Conservation (phyloP, 2,797 vertebrate genomes). For the Alosa sapidissima region DNA sequence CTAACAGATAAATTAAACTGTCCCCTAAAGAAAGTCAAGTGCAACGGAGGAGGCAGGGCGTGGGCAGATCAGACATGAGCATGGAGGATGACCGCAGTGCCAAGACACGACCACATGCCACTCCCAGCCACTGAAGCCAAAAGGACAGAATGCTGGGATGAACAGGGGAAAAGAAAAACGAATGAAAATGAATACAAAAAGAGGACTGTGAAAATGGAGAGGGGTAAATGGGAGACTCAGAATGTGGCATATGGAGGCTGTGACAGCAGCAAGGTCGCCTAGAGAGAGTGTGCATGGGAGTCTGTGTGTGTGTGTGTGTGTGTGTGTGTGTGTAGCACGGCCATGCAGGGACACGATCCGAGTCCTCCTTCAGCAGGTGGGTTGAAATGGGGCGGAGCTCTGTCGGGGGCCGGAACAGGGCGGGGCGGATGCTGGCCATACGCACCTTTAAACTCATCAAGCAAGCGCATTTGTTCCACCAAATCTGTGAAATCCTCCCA, state of each 20-base stretch:
- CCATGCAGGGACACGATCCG: background rate
- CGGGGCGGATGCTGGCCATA: conserved; percentile 76
- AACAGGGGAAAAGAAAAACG: background rate
- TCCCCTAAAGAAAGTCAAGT: background rate
- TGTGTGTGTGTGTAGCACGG: background rate
- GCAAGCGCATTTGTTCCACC: conserved; percentile 85
- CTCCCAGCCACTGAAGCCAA: background rate
- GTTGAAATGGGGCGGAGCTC: background rate
- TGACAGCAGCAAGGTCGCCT: background rate
- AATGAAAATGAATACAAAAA: background rate
- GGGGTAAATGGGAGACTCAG: background rate
- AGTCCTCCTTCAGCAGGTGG: conserved; percentile 8
- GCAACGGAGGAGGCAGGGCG: background rate
- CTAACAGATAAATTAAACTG: background rate
- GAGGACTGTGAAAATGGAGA: background rate
- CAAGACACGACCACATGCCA: background rate
- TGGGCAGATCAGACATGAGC: background rate
- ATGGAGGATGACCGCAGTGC: background rate
- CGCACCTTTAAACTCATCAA: conserved; percentile 86
- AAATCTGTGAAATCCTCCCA: conserved; percentile 93
- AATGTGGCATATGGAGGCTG: background rate
- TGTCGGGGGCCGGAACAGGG: conserved; percentile 18
- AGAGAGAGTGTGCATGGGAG: background rate
- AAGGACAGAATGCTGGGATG: background rate
- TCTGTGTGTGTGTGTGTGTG: background rate